Evolutionary conservation across 1,140 invertebrate genomes (phyloP).

Genomic region (Diorhabda carinulata): DNA sequence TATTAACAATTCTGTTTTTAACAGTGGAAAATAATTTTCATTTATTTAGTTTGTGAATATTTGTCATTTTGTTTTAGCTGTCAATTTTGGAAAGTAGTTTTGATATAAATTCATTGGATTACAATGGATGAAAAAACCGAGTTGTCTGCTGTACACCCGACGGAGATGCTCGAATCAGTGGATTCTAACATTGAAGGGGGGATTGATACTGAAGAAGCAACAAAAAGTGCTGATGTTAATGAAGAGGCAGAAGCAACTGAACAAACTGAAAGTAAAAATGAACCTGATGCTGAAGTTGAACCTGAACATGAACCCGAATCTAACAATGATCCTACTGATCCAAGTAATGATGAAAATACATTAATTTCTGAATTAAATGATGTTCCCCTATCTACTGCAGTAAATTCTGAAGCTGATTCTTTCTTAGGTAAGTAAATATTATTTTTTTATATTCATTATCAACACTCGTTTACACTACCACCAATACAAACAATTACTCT

Average conservation of each 20-base stretch:
- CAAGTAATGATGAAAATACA: not conserved
- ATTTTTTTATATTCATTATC: too few species aligned
- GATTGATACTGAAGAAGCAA: not conserved
- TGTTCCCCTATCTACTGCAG: not conserved
- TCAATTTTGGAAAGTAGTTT: slow-evolving; percentile 1
- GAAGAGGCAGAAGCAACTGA: not conserved
- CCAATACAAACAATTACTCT: too few species aligned
- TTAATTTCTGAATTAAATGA: slow-evolving; percentile 3
- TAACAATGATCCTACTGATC: not conserved
- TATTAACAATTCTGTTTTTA: not conserved
- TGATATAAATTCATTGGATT: not conserved
- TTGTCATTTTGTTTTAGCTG: slow-evolving; percentile 19
- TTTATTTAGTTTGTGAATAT: slow-evolving; percentile 11
- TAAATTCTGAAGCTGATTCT: not conserved
- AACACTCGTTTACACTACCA: too few species aligned
- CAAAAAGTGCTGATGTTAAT: not conserved
- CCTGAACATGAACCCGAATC: not conserved
- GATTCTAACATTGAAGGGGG: not conserved
- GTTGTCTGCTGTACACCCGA: slow-evolving; percentile 1
- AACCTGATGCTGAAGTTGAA: not conserved
- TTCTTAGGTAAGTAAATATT: not conserved
- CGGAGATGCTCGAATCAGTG: not conserved
- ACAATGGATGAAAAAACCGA: not conserved
- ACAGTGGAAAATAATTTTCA: slow-evolving; percentile 13
- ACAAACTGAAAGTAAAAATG: not conserved